Conservation (phyloP, 2,113 vertebrate species). For the Rhineura floridana region DNA sequence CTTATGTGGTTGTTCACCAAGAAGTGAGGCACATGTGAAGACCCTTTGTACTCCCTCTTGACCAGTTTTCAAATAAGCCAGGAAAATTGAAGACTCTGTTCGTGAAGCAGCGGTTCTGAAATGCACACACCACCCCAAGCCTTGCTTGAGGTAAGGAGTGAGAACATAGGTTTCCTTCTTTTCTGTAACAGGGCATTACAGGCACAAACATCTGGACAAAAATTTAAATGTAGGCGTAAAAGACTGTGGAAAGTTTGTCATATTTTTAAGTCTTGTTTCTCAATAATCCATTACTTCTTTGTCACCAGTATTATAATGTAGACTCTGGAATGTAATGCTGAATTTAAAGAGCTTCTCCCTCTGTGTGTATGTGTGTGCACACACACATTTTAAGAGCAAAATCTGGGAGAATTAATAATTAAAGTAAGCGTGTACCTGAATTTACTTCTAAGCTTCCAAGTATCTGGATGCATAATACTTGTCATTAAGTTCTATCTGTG, state of each 20-base stretch:
- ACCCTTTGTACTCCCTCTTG: background rate
- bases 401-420: background rate
- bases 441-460: background rate
- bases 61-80: background rate
- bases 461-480: background rate
- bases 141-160: background rate
- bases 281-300: background rate
- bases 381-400: background rate
- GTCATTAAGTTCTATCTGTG: background rate
- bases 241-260: background rate
- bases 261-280: background rate
- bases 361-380: background rate
- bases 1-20: background rate
- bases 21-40: background rate
- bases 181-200: background rate
- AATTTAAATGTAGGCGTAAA: background rate
- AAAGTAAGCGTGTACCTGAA: background rate
- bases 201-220: background rate
- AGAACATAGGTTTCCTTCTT: slow-evolving; percentile 5
- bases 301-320: background rate
- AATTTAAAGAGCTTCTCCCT: background rate
- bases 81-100: background rate
- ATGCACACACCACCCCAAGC: background rate
- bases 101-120: background rate
- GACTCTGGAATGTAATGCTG: background rate